phyloP scores from a whole-genome alignment of 2,888 invertebrate species.

The Pseudolycoriella hygida region DNA sequence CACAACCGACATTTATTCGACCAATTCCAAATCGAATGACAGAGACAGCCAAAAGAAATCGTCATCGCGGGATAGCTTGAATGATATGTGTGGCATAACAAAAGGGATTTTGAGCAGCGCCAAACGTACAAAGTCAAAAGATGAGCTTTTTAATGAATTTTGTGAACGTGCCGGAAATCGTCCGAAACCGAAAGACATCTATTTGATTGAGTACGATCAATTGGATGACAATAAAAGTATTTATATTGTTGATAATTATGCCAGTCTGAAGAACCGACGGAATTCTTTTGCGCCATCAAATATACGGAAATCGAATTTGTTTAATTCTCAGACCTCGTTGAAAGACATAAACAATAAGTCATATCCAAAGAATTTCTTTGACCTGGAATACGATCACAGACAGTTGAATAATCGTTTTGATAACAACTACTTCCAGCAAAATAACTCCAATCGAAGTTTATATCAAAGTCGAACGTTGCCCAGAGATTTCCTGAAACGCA shows the following conservation, averaged over 20 bases:
- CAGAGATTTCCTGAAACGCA: slow-evolving; percentile 23
- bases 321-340: slow-evolving; percentile 23
- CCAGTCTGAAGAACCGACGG: slow-evolving; percentile 14
- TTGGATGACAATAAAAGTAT: slow-evolving; percentile 10
- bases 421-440: neutral
- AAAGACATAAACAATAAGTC: slow-evolving; percentile 9
- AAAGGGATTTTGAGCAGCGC: slow-evolving; percentile 15
- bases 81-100: slow-evolving; percentile 21
- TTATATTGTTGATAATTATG: slow-evolving; percentile 13
- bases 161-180: slow-evolving; percentile 24
- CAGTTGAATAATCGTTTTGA: slow-evolving; percentile 5
- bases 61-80: slow-evolving; percentile 9
- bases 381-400: slow-evolving; percentile 16
- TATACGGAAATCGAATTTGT: slow-evolving; percentile 9
- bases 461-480: slow-evolving; percentile 26
- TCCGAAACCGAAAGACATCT: slow-evolving; percentile 26
- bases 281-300: slow-evolving; percentile 20
- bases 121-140: slow-evolving; percentile 22
- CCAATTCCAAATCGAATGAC: neutral
- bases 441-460: slow-evolving; percentile 12
- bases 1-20: slow-evolving; percentile 23
- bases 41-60: slow-evolving; percentile 1
- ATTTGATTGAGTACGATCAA: slow-evolving; percentile 19
- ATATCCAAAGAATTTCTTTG: slow-evolving; percentile 17
- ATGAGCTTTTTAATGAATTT: slow-evolving; percentile 27